These are phyloP conservation scores for Emys orbicularis DNA, from an alignment of 2,797 vertebrate species.

Conservation along the genomic window DNA sequence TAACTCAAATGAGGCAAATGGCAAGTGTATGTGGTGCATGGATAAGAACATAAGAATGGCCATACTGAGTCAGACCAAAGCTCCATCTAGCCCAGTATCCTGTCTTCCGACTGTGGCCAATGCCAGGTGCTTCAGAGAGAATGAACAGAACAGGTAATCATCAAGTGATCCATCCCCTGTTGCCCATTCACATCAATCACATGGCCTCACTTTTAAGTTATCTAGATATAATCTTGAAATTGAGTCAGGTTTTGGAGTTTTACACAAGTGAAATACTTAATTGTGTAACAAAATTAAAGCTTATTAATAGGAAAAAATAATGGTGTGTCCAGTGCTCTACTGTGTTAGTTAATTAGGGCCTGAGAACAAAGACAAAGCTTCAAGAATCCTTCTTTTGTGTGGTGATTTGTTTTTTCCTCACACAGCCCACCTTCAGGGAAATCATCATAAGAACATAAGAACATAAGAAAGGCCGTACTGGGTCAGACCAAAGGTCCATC, in stretches of 20 bases:
- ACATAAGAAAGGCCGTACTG: too few relatives aligned
- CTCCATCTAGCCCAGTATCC: too few relatives aligned
- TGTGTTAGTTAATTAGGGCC: not conserved
- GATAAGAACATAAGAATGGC: not conserved
- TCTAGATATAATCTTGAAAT: not conserved
- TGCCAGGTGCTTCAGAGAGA: too few relatives aligned
- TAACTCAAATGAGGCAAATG: not conserved
- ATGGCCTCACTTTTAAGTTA: not conserved
- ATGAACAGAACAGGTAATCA: not conserved
- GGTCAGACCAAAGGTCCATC: too few relatives aligned
- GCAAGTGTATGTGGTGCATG: not conserved
- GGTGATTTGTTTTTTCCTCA: not conserved
- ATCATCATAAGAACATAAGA: too few relatives aligned
- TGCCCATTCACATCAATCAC: not conserved
- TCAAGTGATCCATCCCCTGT: not conserved
- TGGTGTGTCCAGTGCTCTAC: not conserved
- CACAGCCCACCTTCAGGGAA: not conserved
- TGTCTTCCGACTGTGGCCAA: too few relatives aligned
- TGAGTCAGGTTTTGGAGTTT: not conserved
- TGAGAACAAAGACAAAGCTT: not conserved
- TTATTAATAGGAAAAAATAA: not conserved
- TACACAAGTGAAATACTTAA: not conserved
- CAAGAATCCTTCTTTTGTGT: not conserved
- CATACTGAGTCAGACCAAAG: too few relatives aligned
- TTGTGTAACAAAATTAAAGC: not conserved